Base-by-base conservation (phyloP, 2,888 invertebrate genomes). In the Prenolepis imparis region DNA sequence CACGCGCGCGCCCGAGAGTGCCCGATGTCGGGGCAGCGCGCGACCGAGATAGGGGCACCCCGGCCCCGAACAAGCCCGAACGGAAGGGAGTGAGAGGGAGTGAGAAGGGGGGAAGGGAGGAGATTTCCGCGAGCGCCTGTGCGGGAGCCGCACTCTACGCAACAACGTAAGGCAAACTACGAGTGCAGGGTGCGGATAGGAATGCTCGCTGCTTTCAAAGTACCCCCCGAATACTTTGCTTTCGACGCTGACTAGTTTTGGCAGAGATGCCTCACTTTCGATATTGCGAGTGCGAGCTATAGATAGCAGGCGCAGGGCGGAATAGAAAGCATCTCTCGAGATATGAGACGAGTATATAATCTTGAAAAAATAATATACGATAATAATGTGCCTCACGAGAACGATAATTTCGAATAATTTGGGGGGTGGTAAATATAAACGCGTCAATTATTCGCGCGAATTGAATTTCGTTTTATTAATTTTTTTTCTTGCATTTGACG, bases 1-100 rank as follows among this genome's bases (percentile, higher is more conserved):
- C 77, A 72, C 75, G 57, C 78, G 68, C 68, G 78, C 78, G 78
- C 32, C 57, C 73, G 78, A 78, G 44, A 70, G 24, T 44, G 18
- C 63, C 78, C 77, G 82, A 82, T 77, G 78, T 82, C 61, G 66
- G 82, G 59, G 48, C 55, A 57, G 44, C 66, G 67, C 66, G 78
- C 77, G 52, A 15, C 24, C 78, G 67, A 83, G 70, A 70, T 63
- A 41, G 78, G 39, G 24, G 68, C 18, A 59, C 24, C 78, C 39
- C 59, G 57, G 12, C 44, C 70, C 72, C 72, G 61, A 55, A 67
- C 82, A 12, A 67, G 21, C 44, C 72, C 57, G 83, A 64, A 67
- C 68, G 36, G 41, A 59, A 72, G 61, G 21, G 15, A 36, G 64
- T 73, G 8, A 18, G 36, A n/a, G 36, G 39, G 64, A 21, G 12